These are phyloP conservation scores for Apodemia hepburni DNA, from an alignment of 2,888 invertebrate genomes.

Conservation along the genomic window DNA sequence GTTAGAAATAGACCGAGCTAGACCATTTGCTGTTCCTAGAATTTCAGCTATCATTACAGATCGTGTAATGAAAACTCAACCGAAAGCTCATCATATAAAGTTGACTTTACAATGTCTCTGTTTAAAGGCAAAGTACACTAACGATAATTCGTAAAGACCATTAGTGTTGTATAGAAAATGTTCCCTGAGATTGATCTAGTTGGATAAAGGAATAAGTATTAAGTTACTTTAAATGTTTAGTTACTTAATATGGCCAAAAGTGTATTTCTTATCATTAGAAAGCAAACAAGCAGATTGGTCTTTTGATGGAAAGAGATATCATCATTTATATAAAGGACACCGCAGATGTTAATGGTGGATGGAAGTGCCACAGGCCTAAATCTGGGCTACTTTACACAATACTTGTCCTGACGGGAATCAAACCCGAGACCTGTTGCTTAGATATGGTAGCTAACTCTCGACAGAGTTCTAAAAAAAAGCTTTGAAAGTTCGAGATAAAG, in stretches of 20 bases:
- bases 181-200: conserved; percentile 26
- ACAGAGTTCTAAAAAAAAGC: no score
- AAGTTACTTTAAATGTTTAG: background rate
- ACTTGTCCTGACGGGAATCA: no score
- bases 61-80: conserved; percentile 16
- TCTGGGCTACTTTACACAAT: no score
- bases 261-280: background rate
- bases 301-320: no score
- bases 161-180: conserved; percentile 41
- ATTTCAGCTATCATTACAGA: conserved; percentile 24
- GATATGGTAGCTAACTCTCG: no score
- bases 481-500: no score
- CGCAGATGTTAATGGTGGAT: no score
- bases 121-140: conserved; percentile 28
- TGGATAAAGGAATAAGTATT: conserved; percentile 9
- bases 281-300: no score
- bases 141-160: conserved; percentile 43
- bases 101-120: conserved; percentile 17
- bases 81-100: conserved; percentile 18
- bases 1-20: conserved; percentile 20
- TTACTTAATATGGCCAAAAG: background rate
- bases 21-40: conserved; percentile 27
- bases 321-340: no score
- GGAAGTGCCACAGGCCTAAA: no score
- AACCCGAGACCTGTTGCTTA: no score